phyloP scores from a whole-genome alignment of 2,888 invertebrate species.

The Anthophora plumipes region DNA sequence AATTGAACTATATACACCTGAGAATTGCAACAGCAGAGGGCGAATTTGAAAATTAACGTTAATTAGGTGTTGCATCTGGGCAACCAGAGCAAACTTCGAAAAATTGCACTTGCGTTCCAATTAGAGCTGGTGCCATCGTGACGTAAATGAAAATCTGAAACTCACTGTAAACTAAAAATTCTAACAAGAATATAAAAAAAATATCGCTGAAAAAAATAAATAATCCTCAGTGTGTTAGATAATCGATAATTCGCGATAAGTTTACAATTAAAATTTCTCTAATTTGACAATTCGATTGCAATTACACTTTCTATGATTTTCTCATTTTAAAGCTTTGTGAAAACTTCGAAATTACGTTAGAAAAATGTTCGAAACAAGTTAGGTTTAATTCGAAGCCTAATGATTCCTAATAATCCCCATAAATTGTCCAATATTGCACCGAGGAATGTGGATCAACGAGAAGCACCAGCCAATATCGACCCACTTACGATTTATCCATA shows the following conservation, averaged over 20 bases:
- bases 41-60: slow-evolving; percentile 24
- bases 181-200: no score
- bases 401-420: slow-evolving; percentile 16
- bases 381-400: not conserved
- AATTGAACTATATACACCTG: slow-evolving; percentile 20
- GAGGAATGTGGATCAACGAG: slow-evolving; percentile 30
- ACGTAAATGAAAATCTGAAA: not conserved
- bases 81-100: not conserved
- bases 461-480: slow-evolving; percentile 65
- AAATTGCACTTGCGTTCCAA: not conserved
- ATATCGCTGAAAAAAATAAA: no score
- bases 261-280: no score
- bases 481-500: slow-evolving; percentile 73
- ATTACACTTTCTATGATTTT: no score
- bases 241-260: no score
- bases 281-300: no score
- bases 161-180: not conserved
- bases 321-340: no score
- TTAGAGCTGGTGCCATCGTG: not conserved
- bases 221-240: no score
- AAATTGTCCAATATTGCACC: slow-evolving; percentile 57
- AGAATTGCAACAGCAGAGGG: not conserved
- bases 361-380: no score
- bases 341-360: no score
- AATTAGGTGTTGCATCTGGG: slow-evolving; percentile 1